These are phyloP conservation scores for Struthio camelus DNA, from an alignment of 2,113 vertebrate genomes.

Conservation along the genomic window DNA sequence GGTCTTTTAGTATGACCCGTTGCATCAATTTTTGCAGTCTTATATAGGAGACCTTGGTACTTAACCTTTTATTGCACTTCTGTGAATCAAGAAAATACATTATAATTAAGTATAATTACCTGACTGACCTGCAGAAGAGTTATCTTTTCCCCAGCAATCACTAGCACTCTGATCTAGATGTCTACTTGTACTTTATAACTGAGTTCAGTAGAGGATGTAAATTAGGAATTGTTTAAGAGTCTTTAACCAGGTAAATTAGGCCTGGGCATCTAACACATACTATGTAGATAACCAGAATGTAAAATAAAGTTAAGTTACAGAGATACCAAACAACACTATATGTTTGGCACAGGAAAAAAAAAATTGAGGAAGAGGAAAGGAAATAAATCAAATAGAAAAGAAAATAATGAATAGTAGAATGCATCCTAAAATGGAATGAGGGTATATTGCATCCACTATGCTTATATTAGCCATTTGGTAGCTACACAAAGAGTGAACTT, in stretches of 20 bases:
- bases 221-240: background rate
- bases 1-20: background rate
- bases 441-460: rapidly evolving
- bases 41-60: background rate
- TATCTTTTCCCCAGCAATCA: background rate
- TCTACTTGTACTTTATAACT: background rate
- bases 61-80: constrained; percentile 4
- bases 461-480: background rate
- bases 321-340: background rate
- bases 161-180: background rate
- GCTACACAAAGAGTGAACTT: background rate
- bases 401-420: background rate
- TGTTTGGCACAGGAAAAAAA: background rate
- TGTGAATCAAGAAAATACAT: background rate
- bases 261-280: background rate
- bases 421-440: background rate
- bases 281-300: background rate
- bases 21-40: background rate
- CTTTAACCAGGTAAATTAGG: background rate
- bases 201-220: background rate
- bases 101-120: too few species aligned
- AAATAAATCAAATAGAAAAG: background rate
- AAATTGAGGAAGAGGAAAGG: background rate
- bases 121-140: background rate
- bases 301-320: background rate